phyloP scores from a whole-genome alignment of 2,888 invertebrate species.

The Neuroscelio doddi region DNA sequence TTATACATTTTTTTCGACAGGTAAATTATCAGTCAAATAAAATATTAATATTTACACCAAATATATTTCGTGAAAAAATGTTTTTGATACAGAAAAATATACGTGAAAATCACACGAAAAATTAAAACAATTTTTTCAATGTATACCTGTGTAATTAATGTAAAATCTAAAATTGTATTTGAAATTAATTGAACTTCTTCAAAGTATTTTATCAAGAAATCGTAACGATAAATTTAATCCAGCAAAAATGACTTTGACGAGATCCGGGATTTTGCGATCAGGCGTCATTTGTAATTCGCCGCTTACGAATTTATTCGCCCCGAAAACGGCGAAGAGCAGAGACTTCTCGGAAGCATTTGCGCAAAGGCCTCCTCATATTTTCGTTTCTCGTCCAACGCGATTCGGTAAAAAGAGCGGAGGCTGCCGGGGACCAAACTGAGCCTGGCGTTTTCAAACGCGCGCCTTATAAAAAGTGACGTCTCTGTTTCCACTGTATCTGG shows the following conservation, averaged over 20 bases:
- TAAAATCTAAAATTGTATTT: no score
- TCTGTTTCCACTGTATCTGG: constrained; percentile 52
- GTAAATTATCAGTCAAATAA: no score
- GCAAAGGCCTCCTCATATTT: constrained; percentile 46
- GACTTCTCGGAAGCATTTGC: constrained; percentile 53
- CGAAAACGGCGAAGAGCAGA: constrained; percentile 50
- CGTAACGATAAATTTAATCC: constrained; percentile 1
- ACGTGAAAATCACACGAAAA: no score
- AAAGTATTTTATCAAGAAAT: no score
- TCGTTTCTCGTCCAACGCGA: constrained; percentile 40
- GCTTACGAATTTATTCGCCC: constrained; percentile 49
- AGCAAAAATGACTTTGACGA: neutral
- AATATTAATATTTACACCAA: no score
- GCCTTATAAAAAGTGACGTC: constrained; percentile 51
- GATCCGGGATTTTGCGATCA: constrained; percentile 27
- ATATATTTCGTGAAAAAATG: no score
- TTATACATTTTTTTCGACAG: no score
- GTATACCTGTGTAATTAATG: no score
- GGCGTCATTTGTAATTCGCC: constrained; percentile 48
- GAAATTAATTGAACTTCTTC: no score
- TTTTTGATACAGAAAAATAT: no score
- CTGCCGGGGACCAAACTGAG: constrained; percentile 26
- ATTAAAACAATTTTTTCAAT: no score
- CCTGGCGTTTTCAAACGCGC: constrained; percentile 14
- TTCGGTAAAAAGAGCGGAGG: constrained; percentile 49